phyloP scores from a whole-genome alignment of 2,797 vertebrate species.

The Cyprinodon diabolis region DNA sequence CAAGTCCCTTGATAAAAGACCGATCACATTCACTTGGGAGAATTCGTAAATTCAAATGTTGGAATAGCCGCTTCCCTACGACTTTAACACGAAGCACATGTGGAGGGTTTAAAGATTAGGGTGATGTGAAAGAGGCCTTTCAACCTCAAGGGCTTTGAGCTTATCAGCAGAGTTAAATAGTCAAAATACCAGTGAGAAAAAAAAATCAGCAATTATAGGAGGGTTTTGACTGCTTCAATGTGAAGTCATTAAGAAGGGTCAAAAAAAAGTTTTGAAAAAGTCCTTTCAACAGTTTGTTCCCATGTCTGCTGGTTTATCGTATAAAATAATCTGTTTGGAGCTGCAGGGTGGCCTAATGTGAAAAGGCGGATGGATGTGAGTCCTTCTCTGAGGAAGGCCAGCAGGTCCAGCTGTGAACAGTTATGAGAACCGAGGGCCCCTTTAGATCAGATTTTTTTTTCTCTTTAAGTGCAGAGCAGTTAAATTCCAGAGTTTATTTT shows the following conservation, averaged over 20 bases:
- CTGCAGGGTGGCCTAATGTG: neutral
- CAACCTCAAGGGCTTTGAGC: neutral
- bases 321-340: neutral
- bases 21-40: no score
- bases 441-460: conserved; percentile 19
- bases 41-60: no score
- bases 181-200: neutral
- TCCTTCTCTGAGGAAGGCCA: neutral
- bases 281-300: neutral
- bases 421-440: conserved; percentile 12
- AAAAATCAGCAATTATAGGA: neutral
- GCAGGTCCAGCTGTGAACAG: conserved; percentile 7
- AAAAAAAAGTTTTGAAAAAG: neutral
- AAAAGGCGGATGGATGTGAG: neutral
- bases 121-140: neutral
- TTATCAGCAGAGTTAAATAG: neutral
- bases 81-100: neutral
- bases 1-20: no score
- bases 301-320: neutral
- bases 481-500: conserved; percentile 72
- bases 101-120: neutral
- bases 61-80: no score
- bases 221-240: neutral
- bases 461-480: conserved; percentile 32
- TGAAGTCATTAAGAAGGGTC: neutral